These are phyloP conservation scores for Ceratitis capitata DNA, from an alignment of 1,140 invertebrate genomes.

Conservation along the genomic window DNA sequence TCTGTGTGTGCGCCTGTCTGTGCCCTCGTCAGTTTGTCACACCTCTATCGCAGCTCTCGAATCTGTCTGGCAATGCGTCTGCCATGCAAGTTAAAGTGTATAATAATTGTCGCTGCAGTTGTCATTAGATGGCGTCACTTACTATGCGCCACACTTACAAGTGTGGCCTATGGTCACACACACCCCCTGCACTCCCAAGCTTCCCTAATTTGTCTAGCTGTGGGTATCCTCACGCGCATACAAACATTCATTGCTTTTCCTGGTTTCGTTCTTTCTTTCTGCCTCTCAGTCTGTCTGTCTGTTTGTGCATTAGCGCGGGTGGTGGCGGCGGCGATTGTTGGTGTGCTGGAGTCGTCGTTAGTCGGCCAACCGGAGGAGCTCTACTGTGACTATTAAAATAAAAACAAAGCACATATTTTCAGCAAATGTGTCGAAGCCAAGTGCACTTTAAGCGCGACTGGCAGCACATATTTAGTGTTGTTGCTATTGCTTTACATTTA, in stretches of 20 bases:
- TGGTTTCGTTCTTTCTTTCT: not conserved
- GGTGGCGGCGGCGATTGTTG: not conserved
- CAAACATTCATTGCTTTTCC: not conserved
- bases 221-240: too few relatives aligned
- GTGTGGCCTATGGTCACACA: not conserved
- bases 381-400: too few relatives aligned
- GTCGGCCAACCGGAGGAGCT: not conserved
- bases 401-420: too few relatives aligned
- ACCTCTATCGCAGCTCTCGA: slow-evolving; percentile 26
- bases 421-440: not conserved
- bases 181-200: not conserved
- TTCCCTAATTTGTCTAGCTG: not conserved
- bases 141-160: slow-evolving; percentile 26
- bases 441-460: slow-evolving; percentile 18
- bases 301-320: not conserved
- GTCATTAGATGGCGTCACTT: slow-evolving; percentile 37
- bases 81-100: slow-evolving; percentile 16
- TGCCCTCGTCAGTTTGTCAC: not conserved
- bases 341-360: not conserved
- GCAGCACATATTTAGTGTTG: not conserved
- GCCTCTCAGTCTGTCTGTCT: not conserved
- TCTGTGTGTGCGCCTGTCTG: not conserved
- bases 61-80: slow-evolving; percentile 37
- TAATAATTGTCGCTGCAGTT: slow-evolving; percentile 34
- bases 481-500: not conserved